phyloP scores from a whole-genome alignment of 2,888 invertebrate genomes.

The Thera britannica region DNA sequence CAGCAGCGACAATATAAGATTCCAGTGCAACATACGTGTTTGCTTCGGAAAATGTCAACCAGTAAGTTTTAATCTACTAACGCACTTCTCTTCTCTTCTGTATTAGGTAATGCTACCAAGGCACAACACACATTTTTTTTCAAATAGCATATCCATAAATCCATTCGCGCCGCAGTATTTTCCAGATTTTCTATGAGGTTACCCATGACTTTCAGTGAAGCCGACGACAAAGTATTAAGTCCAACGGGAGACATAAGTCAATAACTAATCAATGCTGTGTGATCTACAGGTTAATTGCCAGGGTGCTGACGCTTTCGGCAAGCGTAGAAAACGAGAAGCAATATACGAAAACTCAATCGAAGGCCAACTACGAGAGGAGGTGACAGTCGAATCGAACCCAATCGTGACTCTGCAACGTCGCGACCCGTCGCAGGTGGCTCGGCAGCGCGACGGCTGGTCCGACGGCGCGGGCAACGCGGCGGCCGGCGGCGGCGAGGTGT shows the following conservation, averaged over 20 bases:
- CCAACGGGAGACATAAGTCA: background rate
- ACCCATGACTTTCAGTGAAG: no score
- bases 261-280: constrained; percentile 1
- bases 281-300: constrained; percentile 92
- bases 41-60: constrained; percentile 98
- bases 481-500: constrained; percentile 89
- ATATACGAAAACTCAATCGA: constrained; percentile 83
- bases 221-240: no score
- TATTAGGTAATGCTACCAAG: no score
- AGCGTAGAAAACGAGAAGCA: constrained; percentile 88
- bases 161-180: no score
- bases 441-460: constrained; percentile 90
- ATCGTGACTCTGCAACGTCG: constrained; percentile 95
- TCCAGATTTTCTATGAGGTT: no score
- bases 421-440: constrained; percentile 90
- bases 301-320: constrained; percentile 95
- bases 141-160: no score
- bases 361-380: constrained; percentile 96
- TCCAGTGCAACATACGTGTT: constrained; percentile 97
- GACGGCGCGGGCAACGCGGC: constrained; percentile 86
- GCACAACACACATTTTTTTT: no score
- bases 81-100: no score
- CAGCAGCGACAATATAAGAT: constrained; percentile 95
- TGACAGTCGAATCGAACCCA: constrained; percentile 95
- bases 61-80: constrained; percentile 79